These are phyloP conservation scores for Drosophila repleta DNA, from an alignment of 1,140 invertebrate genomes.

Conservation along the genomic window DNA sequence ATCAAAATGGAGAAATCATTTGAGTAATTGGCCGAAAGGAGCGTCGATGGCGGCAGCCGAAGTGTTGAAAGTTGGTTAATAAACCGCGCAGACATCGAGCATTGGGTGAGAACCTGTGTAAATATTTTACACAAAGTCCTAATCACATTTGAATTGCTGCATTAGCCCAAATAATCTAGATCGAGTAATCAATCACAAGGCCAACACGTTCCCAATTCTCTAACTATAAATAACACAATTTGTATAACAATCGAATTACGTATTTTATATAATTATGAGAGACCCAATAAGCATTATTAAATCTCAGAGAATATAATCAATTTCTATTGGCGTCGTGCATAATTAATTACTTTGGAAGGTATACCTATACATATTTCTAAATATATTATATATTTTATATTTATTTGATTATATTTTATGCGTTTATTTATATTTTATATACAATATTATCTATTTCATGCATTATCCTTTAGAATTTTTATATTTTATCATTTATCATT, in stretches of 20 bases:
- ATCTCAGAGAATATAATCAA: background rate
- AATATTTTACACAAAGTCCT: conserved; percentile 61
- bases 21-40: conserved; percentile 12
- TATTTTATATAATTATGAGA: background rate
- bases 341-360: no score
- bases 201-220: conserved; percentile 4
- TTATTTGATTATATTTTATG: no score
- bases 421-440: no score
- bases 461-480: no score
- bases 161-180: conserved; percentile 54
- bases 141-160: conserved; percentile 64
- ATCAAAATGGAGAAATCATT: background rate
- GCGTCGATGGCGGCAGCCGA: conserved; percentile 5
- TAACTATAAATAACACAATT: conserved; percentile 48
- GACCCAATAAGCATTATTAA: background rate
- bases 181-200: conserved; percentile 34
- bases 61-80: conserved; percentile 18
- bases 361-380: no score
- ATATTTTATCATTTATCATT: no score
- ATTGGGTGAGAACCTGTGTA: conserved; percentile 41
- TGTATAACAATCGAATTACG: conserved; percentile 1
- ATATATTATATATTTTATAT: no score
- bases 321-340: no score
- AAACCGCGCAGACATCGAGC: background rate
- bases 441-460: no score